Evolutionary conservation across 2,113 vertebrate species (phyloP), one percentile per base, ranked within the genome.

Genomic region (Notarius quadriscutis): DNA sequence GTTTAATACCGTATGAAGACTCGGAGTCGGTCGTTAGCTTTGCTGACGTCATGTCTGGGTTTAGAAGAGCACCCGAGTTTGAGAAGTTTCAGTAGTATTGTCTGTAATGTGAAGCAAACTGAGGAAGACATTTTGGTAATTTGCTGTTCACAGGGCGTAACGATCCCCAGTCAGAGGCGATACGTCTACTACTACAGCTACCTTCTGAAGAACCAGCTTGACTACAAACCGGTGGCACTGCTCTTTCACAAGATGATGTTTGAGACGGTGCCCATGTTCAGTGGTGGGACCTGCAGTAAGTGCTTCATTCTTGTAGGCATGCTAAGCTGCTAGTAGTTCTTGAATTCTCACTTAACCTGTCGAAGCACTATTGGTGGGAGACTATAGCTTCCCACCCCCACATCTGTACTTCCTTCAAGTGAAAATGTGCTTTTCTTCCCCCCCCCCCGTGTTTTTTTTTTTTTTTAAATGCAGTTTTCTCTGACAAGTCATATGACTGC

Each of bases 231-330:
- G 69, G 97, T 98, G 92, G 97, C 98, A 84, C 95, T 99, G 95
- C 96, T 99, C 86, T 98, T 99, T 95, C 98, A 99, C 95, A 98
- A 98, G 95, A 99, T 99, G 96, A 96, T 97, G 94, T 99, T 99
- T 95, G 97, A 99, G 94, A 99, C 98, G 83, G 96, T 99, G 95
- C 98, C 98, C 91, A 99, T 99, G 98, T 99, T 98, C 95, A 99
- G 98, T 83, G 96, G 96, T 41, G 98, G 98, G 88, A 98, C 95
- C 93, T 99, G 98, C 96, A 98, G 98, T 99, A 95, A 97, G 98
- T 58, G 11, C 53, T 81, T 41, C 9, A 5, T 5, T 80, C 30
- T 82, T 9, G 58, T n/a, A 14, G 34, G 1, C 69, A 7, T 41
- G 14, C 27, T 84, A 74, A 71, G 58, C 77, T 58, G 75, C 10